A percentile compares a stretch with the other conserved stretches of the same genome.
These are phyloP conservation scores for Drosophila repleta DNA, from an alignment of 1,140 invertebrate genomes.

Conservation along the genomic window DNA sequence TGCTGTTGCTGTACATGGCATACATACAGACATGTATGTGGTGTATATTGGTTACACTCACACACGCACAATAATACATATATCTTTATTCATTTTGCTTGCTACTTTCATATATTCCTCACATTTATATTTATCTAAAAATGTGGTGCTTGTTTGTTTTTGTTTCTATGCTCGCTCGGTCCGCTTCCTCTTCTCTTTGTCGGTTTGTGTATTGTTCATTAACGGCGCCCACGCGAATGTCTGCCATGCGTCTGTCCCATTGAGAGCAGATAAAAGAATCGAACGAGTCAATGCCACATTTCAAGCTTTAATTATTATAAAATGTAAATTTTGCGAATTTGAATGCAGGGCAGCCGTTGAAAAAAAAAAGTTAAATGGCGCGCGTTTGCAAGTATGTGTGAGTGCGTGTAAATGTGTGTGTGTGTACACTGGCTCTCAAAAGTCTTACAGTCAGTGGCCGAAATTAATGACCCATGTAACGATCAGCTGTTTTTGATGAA, in stretches of 20 bases:
- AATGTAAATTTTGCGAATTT: constrained; percentile 41
- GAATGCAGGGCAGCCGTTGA: constrained; percentile 42
- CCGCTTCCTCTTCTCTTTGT: constrained; percentile 27
- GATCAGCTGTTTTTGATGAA: constrained; percentile 29
- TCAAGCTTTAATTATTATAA: constrained; percentile 25
- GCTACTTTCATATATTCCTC: constrained; percentile 48
- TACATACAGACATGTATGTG: constrained; percentile 1
- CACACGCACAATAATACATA: constrained; percentile 19
- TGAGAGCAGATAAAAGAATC: constrained; percentile 13
- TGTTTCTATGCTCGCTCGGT: constrained; percentile 30
- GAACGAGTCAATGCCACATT: constrained; percentile 57
- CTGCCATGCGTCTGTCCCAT: constrained; percentile 43
- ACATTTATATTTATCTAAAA: constrained; percentile 52
- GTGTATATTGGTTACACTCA: not conserved
- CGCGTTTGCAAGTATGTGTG: constrained; percentile 2
- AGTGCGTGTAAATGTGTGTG: too few species aligned
- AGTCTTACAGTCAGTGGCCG: constrained; percentile 21
- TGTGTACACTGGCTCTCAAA: not conserved
- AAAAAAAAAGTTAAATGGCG: constrained; percentile 6
- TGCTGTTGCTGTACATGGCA: constrained; percentile 35
- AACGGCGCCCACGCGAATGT: constrained; percentile 35
- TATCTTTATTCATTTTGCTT: constrained; percentile 39
- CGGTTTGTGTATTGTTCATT: constrained; percentile 28
- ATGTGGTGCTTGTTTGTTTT: constrained; percentile 51
- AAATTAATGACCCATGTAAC: constrained; percentile 3